Conservation (phyloP, 2,113 vertebrate genomes). For the Lamprotornis superbus region DNA sequence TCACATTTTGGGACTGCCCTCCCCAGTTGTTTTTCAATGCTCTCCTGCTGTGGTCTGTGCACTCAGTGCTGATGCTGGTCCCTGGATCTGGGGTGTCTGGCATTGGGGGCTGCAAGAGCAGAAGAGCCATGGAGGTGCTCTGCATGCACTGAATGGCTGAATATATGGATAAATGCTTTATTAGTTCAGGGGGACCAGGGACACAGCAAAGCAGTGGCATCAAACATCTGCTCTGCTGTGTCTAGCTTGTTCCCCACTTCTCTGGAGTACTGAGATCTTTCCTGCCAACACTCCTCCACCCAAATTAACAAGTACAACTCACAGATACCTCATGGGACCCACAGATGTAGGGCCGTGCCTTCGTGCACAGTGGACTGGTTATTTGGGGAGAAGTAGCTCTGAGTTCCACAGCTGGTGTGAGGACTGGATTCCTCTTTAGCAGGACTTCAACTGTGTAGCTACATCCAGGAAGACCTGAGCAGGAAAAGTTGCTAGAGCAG, state of each 20-base stretch:
- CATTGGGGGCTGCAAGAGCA: neutral
- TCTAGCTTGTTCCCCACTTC: neutral
- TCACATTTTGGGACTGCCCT: neutral
- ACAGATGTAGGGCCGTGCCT: neutral
- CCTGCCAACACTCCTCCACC: neutral
- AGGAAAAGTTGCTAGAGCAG: neutral
- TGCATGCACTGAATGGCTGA: neutral
- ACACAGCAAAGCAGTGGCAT: neutral
- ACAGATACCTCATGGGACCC: neutral
- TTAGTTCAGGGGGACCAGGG: neutral
- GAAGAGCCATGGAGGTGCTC: neutral
- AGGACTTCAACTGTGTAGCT: neutral
- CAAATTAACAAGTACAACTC: neutral
- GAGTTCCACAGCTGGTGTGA: neutral
- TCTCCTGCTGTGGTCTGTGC: neutral
- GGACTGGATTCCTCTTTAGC: neutral
- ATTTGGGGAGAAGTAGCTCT: neutral
- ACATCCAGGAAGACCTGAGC: neutral
- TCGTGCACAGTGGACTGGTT: rapidly evolving
- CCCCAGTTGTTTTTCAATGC: neutral
- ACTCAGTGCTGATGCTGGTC: neutral
- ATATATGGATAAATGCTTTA: neutral
- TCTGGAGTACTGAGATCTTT: neutral
- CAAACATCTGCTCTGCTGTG: neutral
- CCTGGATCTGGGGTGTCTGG: neutral